Conservation (phyloP, 2,888 invertebrate genomes). For the Mimas tiliae region DNA sequence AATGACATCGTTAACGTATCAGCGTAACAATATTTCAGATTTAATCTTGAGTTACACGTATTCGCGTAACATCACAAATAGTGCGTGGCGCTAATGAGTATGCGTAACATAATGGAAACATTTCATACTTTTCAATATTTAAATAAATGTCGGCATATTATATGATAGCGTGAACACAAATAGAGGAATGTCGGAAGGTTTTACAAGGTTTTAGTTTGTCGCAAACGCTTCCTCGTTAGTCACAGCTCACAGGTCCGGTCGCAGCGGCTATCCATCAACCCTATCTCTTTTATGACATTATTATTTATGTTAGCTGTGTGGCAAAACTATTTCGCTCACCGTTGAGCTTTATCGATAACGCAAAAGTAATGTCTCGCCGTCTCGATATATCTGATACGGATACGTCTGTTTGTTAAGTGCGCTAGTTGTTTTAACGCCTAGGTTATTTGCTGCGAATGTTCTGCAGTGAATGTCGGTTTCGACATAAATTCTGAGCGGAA, state of each 20-base stretch:
- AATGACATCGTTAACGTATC: slow-evolving; percentile 57
- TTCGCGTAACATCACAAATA: slow-evolving; percentile 44
- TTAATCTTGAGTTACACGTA: slow-evolving; percentile 58
- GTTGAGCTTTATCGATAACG: slow-evolving; percentile 84
- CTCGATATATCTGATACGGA: slow-evolving; percentile 83
- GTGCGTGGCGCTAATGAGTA: slow-evolving; percentile 49
- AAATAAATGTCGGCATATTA: background rate
- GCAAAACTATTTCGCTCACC: slow-evolving; percentile 82
- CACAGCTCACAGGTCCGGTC: slow-evolving; percentile 48
- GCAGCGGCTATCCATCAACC: slow-evolving; percentile 74
- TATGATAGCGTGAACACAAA: background rate
- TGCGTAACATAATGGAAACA: slow-evolving; percentile 1
- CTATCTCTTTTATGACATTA: slow-evolving; percentile 82
- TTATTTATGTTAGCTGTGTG: slow-evolving; percentile 80
- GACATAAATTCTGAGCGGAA: slow-evolving; percentile 81
- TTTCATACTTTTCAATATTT: background rate
- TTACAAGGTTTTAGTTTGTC: slow-evolving; percentile 37
- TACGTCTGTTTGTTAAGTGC: slow-evolving; percentile 84
- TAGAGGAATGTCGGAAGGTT: slow-evolving; percentile 1
- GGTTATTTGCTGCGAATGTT: slow-evolving; percentile 81
- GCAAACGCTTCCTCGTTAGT: slow-evolving; percentile 70
- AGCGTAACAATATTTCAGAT: slow-evolving; percentile 59
- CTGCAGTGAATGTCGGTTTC: slow-evolving; percentile 79
- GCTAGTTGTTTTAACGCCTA: slow-evolving; percentile 83
- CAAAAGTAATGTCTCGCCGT: slow-evolving; percentile 81